phyloP scores from a whole-genome alignment of 2,113 vertebrate species.

The Anolis carolinensis region DNA sequence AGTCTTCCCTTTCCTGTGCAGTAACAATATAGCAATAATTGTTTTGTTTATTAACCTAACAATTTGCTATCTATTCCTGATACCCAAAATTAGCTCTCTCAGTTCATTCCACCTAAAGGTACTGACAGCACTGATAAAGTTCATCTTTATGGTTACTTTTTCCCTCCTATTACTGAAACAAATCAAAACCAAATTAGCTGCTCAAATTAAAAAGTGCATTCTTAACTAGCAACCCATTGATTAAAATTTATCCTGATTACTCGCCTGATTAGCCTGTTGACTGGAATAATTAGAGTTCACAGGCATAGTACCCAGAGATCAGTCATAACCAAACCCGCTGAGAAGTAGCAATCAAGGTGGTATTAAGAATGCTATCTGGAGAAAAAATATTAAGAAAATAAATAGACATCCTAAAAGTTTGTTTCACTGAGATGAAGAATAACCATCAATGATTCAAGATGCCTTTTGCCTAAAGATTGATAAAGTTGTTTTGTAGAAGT shows the following conservation, averaged over 20 bases:
- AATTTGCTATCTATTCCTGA: background rate
- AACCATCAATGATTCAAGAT: background rate
- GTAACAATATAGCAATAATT: background rate
- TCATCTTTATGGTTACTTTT: background rate
- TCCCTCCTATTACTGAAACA: background rate
- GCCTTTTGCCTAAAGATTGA: background rate
- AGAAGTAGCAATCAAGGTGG: background rate
- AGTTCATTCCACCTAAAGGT: background rate
- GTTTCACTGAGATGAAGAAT: conserved; percentile 9
- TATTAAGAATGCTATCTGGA: background rate
- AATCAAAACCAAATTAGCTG: background rate
- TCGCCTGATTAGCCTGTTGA: background rate
- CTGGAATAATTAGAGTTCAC: background rate
- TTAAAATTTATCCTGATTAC: background rate
- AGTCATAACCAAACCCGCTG: background rate
- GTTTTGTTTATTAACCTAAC: background rate
- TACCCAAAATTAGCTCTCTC: background rate
- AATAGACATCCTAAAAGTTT: background rate
- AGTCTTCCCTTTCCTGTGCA: background rate
- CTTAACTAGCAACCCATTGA: background rate
- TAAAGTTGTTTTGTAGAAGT: conserved; percentile 18
- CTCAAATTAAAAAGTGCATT: background rate
- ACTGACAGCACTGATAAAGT: background rate
- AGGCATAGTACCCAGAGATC: background rate
- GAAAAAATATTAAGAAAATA: background rate